phyloP scores from a whole-genome alignment of 1,140 invertebrate species.

The Lepidotrigona ventralis region DNA sequence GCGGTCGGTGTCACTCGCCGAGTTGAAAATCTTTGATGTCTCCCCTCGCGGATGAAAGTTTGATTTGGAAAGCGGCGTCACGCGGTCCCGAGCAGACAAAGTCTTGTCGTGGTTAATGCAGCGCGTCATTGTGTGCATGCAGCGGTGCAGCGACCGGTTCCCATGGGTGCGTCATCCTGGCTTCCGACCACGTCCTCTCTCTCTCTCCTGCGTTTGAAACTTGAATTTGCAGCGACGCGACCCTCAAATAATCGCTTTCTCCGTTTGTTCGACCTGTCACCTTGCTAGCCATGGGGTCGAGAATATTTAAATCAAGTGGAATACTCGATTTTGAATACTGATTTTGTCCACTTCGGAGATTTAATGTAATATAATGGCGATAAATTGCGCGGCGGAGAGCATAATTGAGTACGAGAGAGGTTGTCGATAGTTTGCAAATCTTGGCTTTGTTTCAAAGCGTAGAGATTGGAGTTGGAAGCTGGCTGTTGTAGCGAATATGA shows the following conservation, averaged over 20 bases:
- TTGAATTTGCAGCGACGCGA: slow-evolving; percentile 11
- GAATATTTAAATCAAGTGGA: too few relatives aligned
- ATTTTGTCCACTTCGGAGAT: too few relatives aligned
- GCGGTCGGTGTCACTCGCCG: background rate
- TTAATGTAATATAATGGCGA: too few relatives aligned
- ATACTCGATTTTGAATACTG: too few relatives aligned
- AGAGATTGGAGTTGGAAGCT: too few relatives aligned
- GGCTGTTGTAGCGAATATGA: too few relatives aligned
- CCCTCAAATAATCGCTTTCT: slow-evolving; percentile 1
- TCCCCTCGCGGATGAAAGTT: slow-evolving; percentile 31
- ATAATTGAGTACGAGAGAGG: too few relatives aligned
- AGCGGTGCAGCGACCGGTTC: background rate
- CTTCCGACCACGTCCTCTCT: background rate
- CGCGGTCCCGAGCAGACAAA: slow-evolving; percentile 24
- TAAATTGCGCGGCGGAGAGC: too few relatives aligned
- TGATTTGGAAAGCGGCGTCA: slow-evolving; percentile 39
- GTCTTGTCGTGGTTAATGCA: slow-evolving; percentile 45
- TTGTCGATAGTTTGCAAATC: too few relatives aligned
- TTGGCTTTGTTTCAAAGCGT: too few relatives aligned
- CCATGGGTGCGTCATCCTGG: background rate
- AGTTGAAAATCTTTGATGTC: slow-evolving; percentile 1
- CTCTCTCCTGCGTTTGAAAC: background rate
- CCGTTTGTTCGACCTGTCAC: slow-evolving; percentile 30
- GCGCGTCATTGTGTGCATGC: slow-evolving; percentile 29
- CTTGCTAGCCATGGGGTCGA: background rate